phyloP scores from a whole-genome alignment of 2,797 vertebrate species.

The Spinus olivaceus region DNA sequence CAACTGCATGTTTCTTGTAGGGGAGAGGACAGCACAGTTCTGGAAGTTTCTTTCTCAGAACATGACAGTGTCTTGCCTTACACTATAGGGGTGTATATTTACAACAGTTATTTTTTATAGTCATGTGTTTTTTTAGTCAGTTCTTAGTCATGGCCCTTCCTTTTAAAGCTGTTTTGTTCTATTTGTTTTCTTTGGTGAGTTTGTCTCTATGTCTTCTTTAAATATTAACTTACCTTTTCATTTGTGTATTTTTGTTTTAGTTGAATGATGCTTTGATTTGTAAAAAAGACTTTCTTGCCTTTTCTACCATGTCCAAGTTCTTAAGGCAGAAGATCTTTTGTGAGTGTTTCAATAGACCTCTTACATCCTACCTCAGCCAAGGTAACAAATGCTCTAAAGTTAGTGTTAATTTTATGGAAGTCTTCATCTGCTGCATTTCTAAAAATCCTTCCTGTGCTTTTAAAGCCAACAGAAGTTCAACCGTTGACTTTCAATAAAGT shows the following conservation, averaged over 20 bases:
- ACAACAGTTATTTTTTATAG: neutral
- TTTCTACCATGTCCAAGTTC: neutral
- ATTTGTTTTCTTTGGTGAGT: neutral
- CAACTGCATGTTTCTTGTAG: neutral
- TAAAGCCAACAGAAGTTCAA: constrained; percentile 8
- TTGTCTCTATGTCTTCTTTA: neutral
- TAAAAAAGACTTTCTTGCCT: neutral
- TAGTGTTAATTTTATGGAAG: neutral
- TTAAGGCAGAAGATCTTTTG: neutral
- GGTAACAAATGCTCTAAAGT: neutral
- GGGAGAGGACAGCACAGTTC: neutral
- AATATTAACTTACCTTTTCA: neutral
- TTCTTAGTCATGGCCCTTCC: neutral
- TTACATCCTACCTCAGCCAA: neutral
- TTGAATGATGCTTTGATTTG: neutral
- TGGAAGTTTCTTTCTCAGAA: neutral
- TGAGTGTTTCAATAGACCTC: neutral
- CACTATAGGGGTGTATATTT: neutral
- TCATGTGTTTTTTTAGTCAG: neutral
- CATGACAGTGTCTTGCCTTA: neutral
- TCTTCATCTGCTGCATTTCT: neutral
- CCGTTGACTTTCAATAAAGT: neutral
- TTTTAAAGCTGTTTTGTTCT: neutral
- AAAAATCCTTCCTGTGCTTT: neutral
- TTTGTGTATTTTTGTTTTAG: neutral